phyloP scores from a whole-genome alignment of 2,888 invertebrate genomes.

The Spicauda simplicius region DNA sequence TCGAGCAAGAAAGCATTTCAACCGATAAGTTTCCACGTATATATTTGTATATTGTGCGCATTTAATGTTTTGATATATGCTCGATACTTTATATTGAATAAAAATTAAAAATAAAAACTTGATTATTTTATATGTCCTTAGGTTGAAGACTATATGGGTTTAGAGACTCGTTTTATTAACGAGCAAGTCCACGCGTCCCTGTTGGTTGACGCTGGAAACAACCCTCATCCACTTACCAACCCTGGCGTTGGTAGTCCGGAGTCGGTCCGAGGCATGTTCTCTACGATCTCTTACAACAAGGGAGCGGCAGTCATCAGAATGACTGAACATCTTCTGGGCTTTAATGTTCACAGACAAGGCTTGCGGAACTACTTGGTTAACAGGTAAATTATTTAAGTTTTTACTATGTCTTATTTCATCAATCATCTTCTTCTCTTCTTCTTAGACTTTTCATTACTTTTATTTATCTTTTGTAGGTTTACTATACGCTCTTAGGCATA shows the following conservation, averaged over 20 bases:
- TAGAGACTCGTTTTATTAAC: constrained; percentile 88
- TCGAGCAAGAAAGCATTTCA: too few relatives aligned
- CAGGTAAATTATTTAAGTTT: constrained; percentile 60
- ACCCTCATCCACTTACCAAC: constrained; percentile 85
- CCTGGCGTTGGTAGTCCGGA: constrained; percentile 81
- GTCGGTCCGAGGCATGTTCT: constrained; percentile 87
- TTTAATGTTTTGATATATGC: too few relatives aligned
- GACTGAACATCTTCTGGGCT: constrained; percentile 87
- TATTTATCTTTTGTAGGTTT: too few relatives aligned
- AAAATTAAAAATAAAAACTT: background rate
- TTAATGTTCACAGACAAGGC: constrained; percentile 77
- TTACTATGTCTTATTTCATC: background rate
- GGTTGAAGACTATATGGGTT: constrained; percentile 87
- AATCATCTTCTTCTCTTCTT: too few relatives aligned
- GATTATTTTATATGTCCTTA: constrained; percentile 48
- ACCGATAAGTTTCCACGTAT: too few relatives aligned
- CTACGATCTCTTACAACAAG: constrained; percentile 88
- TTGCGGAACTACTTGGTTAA: constrained; percentile 81
- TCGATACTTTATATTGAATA: too few relatives aligned
- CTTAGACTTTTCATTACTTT: too few relatives aligned
- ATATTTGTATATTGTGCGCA: too few relatives aligned
- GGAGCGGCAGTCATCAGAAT: constrained; percentile 88
- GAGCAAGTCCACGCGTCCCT: constrained; percentile 88
- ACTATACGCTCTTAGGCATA: too few relatives aligned
- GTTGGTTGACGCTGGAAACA: constrained; percentile 82